These are phyloP conservation scores for Misgurnus anguillicaudatus DNA, from an alignment of 2,113 vertebrate species.

Conservation along the genomic window DNA sequence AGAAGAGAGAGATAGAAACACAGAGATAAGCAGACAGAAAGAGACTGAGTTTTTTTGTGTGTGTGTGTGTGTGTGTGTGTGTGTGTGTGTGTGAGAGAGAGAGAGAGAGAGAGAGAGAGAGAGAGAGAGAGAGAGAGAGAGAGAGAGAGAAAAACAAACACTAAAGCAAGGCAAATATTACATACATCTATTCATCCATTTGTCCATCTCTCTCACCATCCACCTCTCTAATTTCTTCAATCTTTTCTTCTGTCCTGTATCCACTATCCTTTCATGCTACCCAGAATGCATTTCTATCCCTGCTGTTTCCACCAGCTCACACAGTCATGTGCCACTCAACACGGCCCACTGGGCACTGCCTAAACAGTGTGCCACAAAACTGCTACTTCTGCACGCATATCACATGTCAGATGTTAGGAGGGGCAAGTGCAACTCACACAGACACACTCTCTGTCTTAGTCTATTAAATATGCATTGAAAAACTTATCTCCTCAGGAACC, in stretches of 20 bases:
- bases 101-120: slow-evolving; percentile 56
- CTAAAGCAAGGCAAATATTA: slow-evolving; percentile 61
- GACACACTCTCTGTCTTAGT: background rate
- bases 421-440: too few species aligned
- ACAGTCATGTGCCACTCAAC: background rate
- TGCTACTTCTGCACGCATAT: background rate
- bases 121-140: slow-evolving; percentile 38
- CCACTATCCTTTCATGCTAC: background rate
- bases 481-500: background rate
- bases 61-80: too few species aligned
- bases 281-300: background rate
- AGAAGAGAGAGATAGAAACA: background rate
- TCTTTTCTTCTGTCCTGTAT: background rate
- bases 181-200: slow-evolving; percentile 9
- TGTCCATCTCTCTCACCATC: background rate
- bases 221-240: background rate
- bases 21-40: slow-evolving; percentile 52
- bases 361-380: slow-evolving; percentile 4
- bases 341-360: background rate
- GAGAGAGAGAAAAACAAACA: slow-evolving; percentile 60
- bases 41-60: background rate
- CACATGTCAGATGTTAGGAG: background rate
- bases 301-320: slow-evolving; percentile 5
- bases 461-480: background rate
- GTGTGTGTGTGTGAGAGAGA: slow-evolving; percentile 37